phyloP scores from a whole-genome alignment of 2,797 vertebrate genomes.

The Pelochelys cantorii region DNA sequence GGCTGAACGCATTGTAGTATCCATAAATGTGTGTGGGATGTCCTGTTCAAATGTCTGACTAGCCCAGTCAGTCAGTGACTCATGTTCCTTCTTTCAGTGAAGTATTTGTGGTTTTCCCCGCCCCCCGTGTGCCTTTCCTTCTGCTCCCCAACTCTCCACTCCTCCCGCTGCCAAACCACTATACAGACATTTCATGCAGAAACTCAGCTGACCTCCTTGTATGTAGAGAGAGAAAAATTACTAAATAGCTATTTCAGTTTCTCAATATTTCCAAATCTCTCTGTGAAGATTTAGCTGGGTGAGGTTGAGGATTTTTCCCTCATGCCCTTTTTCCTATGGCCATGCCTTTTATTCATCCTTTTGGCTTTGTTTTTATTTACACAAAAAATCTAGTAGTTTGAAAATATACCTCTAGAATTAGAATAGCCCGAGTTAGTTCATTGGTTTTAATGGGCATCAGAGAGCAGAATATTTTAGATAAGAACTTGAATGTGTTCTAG shows the following conservation, averaged over 20 bases:
- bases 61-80: background rate
- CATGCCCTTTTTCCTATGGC: background rate
- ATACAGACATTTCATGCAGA: background rate
- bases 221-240: background rate
- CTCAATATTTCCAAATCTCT: background rate
- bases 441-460: background rate
- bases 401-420: background rate
- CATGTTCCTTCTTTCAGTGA: background rate
- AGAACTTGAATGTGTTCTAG: background rate
- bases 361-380: background rate
- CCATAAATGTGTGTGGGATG: background rate
- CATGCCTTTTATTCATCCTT: background rate
- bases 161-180: background rate
- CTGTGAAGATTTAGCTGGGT: background rate
- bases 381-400: background rate
- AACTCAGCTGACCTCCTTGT: background rate
- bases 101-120: background rate
- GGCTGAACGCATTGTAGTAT: background rate
- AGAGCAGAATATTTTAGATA: background rate
- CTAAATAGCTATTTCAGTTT: background rate
- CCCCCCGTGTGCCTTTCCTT: background rate
- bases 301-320: background rate
- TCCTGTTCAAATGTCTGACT: background rate
- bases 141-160: no score
- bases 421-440: background rate